These are phyloP conservation scores for Urophycis tenuis DNA, from an alignment of 2,797 vertebrate species.

Conservation along the genomic window DNA sequence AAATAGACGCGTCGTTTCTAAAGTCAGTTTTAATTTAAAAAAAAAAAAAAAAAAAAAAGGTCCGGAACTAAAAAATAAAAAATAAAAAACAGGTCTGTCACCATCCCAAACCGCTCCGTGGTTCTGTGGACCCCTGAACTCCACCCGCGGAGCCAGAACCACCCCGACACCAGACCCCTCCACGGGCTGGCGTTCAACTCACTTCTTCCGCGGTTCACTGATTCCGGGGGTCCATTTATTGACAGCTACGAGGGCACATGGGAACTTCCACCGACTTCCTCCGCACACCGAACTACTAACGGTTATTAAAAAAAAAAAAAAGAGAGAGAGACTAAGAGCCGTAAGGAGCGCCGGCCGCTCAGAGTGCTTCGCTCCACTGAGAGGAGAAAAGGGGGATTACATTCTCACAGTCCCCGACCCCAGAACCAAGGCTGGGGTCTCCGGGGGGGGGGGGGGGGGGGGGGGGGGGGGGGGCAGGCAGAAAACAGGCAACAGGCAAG, in stretches of 20 bases:
- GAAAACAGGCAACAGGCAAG: constrained; percentile 3
- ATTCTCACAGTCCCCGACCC: background rate
- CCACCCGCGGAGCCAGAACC: background rate
- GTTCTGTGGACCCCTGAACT: no score
- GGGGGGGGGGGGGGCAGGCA: background rate
- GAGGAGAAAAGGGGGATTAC: background rate
- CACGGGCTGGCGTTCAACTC: no score
- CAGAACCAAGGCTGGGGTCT: background rate
- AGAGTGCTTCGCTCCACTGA: background rate
- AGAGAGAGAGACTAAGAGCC: background rate
- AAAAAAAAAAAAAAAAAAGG: constrained; percentile 49
- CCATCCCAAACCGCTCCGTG: background rate
- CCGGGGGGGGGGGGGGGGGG: no score
- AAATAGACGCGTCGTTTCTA: constrained; percentile 55
- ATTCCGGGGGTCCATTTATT: background rate
- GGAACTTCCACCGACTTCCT: background rate
- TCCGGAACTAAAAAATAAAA: constrained; percentile 44
- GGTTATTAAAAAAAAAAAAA: no score
- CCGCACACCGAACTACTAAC: background rate
- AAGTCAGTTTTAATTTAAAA: constrained; percentile 57
- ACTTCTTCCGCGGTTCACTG: background rate
- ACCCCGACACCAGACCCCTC: no score
- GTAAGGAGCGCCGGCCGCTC: background rate
- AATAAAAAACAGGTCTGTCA: constrained; percentile 44
- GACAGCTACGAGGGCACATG: background rate